These are phyloP conservation scores for Gallinago media DNA, from an alignment of 2,113 vertebrate genomes.

Conservation along the genomic window DNA sequence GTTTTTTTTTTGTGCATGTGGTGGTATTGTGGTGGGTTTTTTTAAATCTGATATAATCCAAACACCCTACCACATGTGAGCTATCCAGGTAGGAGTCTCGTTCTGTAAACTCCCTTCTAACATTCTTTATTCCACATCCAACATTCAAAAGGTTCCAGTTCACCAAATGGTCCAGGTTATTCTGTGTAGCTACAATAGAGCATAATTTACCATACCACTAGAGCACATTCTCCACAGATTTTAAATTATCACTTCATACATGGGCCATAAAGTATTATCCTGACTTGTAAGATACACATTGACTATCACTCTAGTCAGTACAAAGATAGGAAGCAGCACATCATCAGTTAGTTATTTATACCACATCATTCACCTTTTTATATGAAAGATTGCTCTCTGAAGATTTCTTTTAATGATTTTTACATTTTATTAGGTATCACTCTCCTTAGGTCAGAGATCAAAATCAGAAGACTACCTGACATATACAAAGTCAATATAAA, in stretches of 20 bases:
- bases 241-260: not conserved
- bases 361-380: not conserved
- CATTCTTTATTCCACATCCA: not conserved
- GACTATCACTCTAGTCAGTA: not conserved
- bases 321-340: not conserved
- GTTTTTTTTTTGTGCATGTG: fast-evolving
- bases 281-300: fast-evolving
- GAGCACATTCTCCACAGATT: not conserved
- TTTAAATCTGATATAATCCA: not conserved
- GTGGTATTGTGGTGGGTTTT: not conserved
- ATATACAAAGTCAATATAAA: not conserved
- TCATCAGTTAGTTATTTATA: not conserved
- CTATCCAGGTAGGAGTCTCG: not conserved
- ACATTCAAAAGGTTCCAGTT: not conserved
- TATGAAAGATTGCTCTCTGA: not conserved
- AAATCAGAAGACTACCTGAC: not conserved
- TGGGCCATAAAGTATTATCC: not conserved
- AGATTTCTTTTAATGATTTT: not conserved
- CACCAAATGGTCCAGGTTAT: not conserved
- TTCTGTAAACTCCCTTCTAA: not conserved
- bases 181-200: fast-evolving
- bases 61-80: not conserved
- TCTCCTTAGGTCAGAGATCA: not conserved
- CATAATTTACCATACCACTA: too few species aligned
- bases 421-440: not conserved